Percentiles rank a stretch among this genome's conserved stretches.
phyloP scores from a whole-genome alignment of 2,888 invertebrate genomes.

The Julus scandinavius region DNA sequence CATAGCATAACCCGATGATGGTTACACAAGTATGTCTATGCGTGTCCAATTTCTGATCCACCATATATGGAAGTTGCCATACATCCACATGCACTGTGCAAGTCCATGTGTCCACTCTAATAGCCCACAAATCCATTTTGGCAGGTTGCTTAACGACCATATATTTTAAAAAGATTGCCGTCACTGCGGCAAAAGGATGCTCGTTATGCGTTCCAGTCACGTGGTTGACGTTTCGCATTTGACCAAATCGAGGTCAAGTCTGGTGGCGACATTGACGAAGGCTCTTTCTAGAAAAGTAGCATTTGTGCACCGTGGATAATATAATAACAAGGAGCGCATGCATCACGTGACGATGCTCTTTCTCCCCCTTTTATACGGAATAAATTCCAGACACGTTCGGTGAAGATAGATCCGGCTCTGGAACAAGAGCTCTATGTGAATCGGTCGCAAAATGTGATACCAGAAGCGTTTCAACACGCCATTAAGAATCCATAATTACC shows the following conservation, averaged over 20 bases:
- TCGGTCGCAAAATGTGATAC: neutral
- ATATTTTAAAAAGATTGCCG: too few species aligned
- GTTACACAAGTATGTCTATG: too few species aligned
- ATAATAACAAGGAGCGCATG: neutral
- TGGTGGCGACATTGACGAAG: neutral
- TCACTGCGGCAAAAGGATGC: neutral
- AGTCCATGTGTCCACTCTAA: too few species aligned
- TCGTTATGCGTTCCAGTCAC: neutral
- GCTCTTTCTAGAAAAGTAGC: neutral
- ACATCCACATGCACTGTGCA: too few species aligned
- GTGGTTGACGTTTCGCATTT: conserved; percentile 17
- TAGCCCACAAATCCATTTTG: too few species aligned
- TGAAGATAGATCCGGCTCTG: neutral
- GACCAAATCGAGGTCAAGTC: conserved; percentile 24
- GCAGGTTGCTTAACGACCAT: too few species aligned
- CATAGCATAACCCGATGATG: too few species aligned
- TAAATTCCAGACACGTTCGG: neutral
- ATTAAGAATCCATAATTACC: conserved; percentile 40
- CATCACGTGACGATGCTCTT: neutral
- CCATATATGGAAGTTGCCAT: too few species aligned
- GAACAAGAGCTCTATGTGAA: too few species aligned
- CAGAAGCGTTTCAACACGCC: neutral
- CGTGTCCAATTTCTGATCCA: too few species aligned
- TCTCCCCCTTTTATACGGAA: neutral
- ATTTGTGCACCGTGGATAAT: neutral